Percentiles rank a stretch among this genome's conserved stretches.
Conservation (phyloP, 2,113 vertebrate species). For the Boulengerochromis microlepis region DNA sequence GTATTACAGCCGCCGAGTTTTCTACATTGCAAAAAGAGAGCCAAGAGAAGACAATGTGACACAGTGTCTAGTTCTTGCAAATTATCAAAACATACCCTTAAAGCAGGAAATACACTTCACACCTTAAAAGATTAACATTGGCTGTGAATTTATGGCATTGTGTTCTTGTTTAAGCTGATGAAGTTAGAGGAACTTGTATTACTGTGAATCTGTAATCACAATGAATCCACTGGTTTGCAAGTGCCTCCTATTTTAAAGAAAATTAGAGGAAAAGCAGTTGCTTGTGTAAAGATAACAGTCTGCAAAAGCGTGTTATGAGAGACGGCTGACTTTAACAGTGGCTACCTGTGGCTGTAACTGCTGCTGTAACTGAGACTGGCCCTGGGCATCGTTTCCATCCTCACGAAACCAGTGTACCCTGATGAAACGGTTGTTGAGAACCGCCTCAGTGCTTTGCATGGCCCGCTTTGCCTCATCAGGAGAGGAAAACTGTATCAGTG, state of each 20-base stretch:
- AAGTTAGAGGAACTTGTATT: background rate
- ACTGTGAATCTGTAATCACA: background rate
- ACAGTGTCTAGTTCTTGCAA: background rate
- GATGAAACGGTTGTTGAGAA: slow-evolving; percentile 96
- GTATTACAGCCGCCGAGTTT: background rate
- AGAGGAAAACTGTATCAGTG: slow-evolving; percentile 91
- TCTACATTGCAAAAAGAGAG: background rate
- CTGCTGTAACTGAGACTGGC: slow-evolving; percentile 22
- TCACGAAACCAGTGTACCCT: slow-evolving; percentile 92
- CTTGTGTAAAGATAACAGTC: background rate
- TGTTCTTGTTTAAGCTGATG: background rate
- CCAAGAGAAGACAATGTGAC: background rate
- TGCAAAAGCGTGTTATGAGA: background rate
- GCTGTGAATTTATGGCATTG: background rate
- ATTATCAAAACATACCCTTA: background rate
- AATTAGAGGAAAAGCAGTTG: background rate
- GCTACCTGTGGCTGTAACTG: slow-evolving; percentile 17
- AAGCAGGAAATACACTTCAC: background rate
- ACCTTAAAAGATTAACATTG: background rate
- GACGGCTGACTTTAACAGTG: background rate
- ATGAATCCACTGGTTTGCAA: background rate
- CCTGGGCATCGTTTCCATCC: slow-evolving; percentile 58
- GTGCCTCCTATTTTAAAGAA: background rate
- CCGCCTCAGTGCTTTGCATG: slow-evolving; percentile 92
- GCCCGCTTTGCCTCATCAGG: slow-evolving; percentile 89